These are phyloP conservation scores for Drosophila fuyamai DNA, from an alignment of 1,140 invertebrate species.

Conservation along the genomic window DNA sequence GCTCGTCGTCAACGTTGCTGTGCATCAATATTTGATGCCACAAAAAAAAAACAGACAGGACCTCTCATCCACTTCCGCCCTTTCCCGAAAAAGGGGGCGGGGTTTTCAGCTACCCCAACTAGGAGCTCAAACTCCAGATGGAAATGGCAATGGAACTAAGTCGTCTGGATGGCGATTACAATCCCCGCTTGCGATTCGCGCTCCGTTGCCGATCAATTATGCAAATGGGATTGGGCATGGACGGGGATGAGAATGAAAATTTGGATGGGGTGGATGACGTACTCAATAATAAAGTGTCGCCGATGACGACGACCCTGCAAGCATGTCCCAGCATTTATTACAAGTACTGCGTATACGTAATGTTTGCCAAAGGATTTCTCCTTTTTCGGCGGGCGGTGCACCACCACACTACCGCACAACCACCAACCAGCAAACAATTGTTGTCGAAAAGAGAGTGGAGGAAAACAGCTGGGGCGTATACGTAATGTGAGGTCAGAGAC, in stretches of 20 bases:
- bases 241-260: not conserved
- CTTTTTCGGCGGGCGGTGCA: conserved; percentile 23
- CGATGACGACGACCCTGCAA: conserved; percentile 57
- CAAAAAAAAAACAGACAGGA: conserved; percentile 43
- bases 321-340: conserved; percentile 77
- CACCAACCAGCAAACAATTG: conserved; percentile 25
- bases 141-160: conserved; percentile 4
- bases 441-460: not conserved
- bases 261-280: conserved; percentile 32
- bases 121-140: conserved; percentile 12
- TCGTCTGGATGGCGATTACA: conserved; percentile 66
- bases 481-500: conserved; percentile 53
- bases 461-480: conserved; percentile 61
- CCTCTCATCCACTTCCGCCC: conserved; percentile 22
- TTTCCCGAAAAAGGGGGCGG: not conserved
- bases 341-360: conserved; percentile 73
- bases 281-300: conserved; percentile 79
- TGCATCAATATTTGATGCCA: conserved; percentile 52
- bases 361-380: conserved; percentile 48
- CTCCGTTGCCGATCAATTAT: conserved; percentile 79
- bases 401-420: not conserved
- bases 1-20: conserved; percentile 43
- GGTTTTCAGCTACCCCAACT: conserved; percentile 5
- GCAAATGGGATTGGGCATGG: conserved; percentile 57
- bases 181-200: conserved; percentile 70